These are phyloP conservation scores for Dasysyrphus tricinctus DNA, from an alignment of 2,888 invertebrate genomes.

Conservation along the genomic window DNA sequence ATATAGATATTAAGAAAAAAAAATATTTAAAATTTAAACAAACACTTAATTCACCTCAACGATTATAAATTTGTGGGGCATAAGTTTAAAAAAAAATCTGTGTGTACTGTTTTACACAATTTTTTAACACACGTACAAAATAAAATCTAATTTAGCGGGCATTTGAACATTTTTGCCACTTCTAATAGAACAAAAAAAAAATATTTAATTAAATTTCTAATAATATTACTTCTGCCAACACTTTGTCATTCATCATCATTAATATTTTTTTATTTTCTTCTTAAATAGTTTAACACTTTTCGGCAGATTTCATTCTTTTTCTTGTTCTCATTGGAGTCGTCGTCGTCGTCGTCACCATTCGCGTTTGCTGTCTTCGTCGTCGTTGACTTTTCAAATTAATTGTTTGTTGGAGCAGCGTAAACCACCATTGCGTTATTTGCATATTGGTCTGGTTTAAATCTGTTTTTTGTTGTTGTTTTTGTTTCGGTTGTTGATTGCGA, in stretches of 20 bases:
- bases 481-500: conserved; percentile 50
- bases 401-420: conserved; percentile 82
- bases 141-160: conserved; percentile 13
- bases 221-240: conserved; percentile 13
- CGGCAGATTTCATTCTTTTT: conserved; percentile 58
- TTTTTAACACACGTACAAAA: conserved; percentile 5
- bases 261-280: background rate
- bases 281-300: conserved; percentile 32
- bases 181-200: conserved; percentile 1
- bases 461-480: conserved; percentile 43
- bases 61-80: background rate
- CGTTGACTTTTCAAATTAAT: conserved; percentile 77
- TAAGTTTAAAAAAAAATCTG: conserved; percentile 1
- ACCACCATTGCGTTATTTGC: conserved; percentile 82
- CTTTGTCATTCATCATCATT: conserved; percentile 25
- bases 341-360: conserved; percentile 30
- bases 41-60: conserved; percentile 13
- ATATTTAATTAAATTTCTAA: background rate
- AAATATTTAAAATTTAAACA: conserved; percentile 31
- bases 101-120: conserved; percentile 10
- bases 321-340: conserved; percentile 43
- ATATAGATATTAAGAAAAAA: conserved; percentile 14
- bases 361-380: conserved; percentile 27
- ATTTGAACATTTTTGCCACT: background rate
- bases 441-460: conserved; percentile 76